Evolutionary conservation across 2,797 vertebrate genomes (phyloP), one percentile per base, ranked within the genome.

Genomic region (Hapalemur alaotrensis): DNA sequence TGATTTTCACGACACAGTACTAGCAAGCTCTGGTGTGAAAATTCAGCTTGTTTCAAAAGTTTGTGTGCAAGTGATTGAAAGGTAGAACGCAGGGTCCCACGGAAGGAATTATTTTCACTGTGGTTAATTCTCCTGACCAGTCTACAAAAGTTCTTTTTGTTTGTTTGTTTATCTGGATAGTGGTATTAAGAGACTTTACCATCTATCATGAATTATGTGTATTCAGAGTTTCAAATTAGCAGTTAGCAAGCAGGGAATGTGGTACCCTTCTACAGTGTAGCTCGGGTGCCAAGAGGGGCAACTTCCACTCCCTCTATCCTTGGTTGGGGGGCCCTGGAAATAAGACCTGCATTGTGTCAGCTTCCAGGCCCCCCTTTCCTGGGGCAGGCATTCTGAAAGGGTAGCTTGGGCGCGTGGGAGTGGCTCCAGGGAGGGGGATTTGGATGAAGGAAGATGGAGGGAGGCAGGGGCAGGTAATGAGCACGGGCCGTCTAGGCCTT

Each of bases 21-120:
- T 63, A n/a, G 63, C 35, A 91, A 83, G 35, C 48, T 78, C 57
- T 67, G 38, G 25, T 38, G 23, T 95, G 63, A 92, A 94, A 87
- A 96, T 80, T 59, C n/a, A 35, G 61, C 28, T 13, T 18, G 32
- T 86, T 93, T 28, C 30, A 23, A 70, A 93, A 88, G 28, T 97
- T 95, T 69, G 28, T 79, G 22, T 38, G 25, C 65, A 83, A 84
- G 79, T 11, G 38, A 83, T 2, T 32, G 50, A 79, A 78, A 69
- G n/a, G 38, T 78, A 61, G 50, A 63, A 59, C 20, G 11, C n/a
- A 54, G n/a, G 63, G 28, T 43, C 41, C n/a, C 11, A 41, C 1
- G 11, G 72, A 72, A 61, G 50, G 14, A 48, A 70, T 13, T n/a
- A 22, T 70, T 80, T 63, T 91, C 32, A 0, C 10, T 61, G n/a